Conservation (phyloP, 2,888 invertebrate genomes). For the Eupithecia abbreviata region DNA sequence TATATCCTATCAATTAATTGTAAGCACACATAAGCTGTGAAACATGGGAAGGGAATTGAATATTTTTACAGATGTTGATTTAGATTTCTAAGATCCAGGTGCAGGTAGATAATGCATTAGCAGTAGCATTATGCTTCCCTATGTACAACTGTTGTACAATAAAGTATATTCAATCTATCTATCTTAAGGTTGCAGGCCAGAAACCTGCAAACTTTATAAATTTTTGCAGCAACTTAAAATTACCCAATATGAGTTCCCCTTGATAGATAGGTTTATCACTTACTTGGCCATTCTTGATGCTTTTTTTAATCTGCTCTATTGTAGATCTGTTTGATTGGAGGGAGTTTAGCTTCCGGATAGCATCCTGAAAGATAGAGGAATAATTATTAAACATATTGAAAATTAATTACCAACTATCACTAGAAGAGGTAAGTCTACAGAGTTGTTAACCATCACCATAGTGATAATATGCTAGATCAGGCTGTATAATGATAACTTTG, state of each 20-base stretch:
- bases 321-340: constrained; percentile 89
- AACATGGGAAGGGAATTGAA: background rate
- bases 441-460: constrained; percentile 4
- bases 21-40: background rate
- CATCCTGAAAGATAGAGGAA: constrained; percentile 81
- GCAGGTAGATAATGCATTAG: too few relatives aligned
- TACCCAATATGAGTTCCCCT: background rate
- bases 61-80: background rate
- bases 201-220: background rate
- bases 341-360: constrained; percentile 86
- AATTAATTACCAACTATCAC: background rate
- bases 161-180: too few relatives aligned
- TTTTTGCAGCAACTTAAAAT: background rate
- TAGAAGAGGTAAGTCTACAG: background rate
- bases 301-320: constrained; percentile 78
- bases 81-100: background rate
- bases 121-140: too few relatives aligned
- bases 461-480: background rate
- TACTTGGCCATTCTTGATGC: constrained; percentile 69
- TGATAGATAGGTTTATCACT: constrained; percentile 41
- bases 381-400: background rate
- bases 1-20: background rate
- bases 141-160: too few relatives aligned
- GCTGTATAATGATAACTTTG: background rate
- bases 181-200: background rate